These are phyloP conservation scores for Thamnophis sirtalis DNA, from an alignment of 2,113 vertebrate genomes.

Conservation along the genomic window DNA sequence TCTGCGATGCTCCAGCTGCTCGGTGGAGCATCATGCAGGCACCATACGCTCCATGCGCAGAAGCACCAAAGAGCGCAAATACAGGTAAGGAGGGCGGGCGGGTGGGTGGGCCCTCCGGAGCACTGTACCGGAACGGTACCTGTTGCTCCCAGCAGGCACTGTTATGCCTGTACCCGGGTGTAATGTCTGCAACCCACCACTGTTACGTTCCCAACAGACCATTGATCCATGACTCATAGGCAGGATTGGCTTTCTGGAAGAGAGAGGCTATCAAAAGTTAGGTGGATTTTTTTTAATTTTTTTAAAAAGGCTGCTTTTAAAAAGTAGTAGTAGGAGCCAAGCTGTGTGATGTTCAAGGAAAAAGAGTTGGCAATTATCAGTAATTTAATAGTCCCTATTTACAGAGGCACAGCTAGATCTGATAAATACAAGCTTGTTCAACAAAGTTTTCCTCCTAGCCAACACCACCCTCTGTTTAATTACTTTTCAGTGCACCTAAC, in stretches of 20 bases:
- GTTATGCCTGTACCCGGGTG: too few relatives aligned
- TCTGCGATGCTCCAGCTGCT: too few relatives aligned
- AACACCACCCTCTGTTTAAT: not conserved
- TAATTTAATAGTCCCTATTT: not conserved
- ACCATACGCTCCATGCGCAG: too few relatives aligned
- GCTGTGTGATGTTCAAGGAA: not conserved
- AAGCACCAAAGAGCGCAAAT: too few relatives aligned
- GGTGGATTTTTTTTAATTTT: not conserved
- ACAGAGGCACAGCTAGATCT: not conserved
- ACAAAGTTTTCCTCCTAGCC: not conserved
- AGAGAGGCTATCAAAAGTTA: not conserved
- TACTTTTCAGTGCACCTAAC: not conserved
- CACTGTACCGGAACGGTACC: too few relatives aligned
- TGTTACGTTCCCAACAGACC: not conserved
- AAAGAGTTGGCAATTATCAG: not conserved
- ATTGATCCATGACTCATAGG: not conserved
- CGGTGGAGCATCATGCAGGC: too few relatives aligned
- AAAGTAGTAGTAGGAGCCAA: not conserved
- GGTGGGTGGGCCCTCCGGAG: too few relatives aligned
- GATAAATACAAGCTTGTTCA: not conserved
- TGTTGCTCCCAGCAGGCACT: too few relatives aligned
- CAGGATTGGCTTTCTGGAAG: not conserved
- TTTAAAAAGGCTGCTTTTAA: constrained; percentile 7
- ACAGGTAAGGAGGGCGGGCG: too few relatives aligned
- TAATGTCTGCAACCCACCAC: too few relatives aligned